Base-by-base conservation (phyloP, 2,797 vertebrate genomes). In the Mus minutoides region DNA sequence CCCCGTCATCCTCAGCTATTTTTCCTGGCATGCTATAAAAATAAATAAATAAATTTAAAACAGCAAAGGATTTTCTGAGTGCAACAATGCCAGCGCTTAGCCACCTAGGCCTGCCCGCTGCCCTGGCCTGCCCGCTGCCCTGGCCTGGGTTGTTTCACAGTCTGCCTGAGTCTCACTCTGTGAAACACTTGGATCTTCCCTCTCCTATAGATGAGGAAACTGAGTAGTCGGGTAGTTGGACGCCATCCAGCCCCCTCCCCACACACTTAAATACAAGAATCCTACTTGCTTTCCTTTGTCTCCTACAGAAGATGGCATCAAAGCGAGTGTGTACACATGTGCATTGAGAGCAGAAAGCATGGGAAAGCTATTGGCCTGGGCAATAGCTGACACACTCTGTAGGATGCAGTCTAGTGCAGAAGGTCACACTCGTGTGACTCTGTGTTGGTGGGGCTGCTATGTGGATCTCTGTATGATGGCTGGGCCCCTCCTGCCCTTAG, bases 1-100 rank as follows among this genome's bases (percentile, higher is more conserved):
- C 87, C 75, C 64, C 88, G 58, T 75, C 88, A 73, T 49, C 67
- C 85, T 92, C 24, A 21, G 58, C 79, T 67, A 64, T 46, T 73
- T 64, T 96, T 79, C 60, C 34, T 62, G 56, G 67, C 64, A 88
- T 77, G 60, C 93, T 96, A 46, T 43, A 75, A 88, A 87, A 87
- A 60, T 6, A 49, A 49, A 49, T 46, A 82, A 54, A n/a, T 67
- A 67, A 43, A 58, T 76, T 60, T 60, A 85, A 90, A 91, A 96
- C 84, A 93, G 86, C 46, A 92, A 76, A 62, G 29, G 86, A 90
- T 95, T 73, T 67, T 52, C 31, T 29, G 19, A 76, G 69, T 34
- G 7, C 8, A 56, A 49, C 46, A 90, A 52, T 92, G 90, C 71
- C 40, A 29, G 22, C 89, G 64, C 86, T 60, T 64, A 92, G 78